Evolutionary conservation across 2,113 vertebrate genomes (phyloP), one percentile per base, ranked within the genome.

Genomic region (Burhinus oedicnemus): DNA sequence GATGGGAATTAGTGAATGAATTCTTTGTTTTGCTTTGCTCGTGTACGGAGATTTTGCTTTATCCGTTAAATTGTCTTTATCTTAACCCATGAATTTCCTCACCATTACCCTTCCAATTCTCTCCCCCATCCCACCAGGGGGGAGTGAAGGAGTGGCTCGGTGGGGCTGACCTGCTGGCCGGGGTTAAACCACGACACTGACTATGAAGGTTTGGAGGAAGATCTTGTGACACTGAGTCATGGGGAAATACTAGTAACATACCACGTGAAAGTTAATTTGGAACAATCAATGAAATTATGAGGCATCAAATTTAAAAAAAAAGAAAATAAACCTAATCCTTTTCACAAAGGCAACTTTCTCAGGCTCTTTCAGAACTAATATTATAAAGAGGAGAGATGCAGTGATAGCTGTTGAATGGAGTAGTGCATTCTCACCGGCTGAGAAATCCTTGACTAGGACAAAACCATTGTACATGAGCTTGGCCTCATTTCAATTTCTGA

Each of bases 91-190:
- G 1, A 62, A 17, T n/a, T 77, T 49, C 7, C 30, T 75, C 40
- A 49, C 15, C 1, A 62, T 49, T 42, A 69, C 30, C 5, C 20
- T 77, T 58, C 2, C 1, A 1, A 13, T 71, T 52, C 16, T 58
- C 36, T 71, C 10, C 16, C 9, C 27, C 23, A 32, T 40, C 29
- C 27, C 9, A 15, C 45, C 18, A 10, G 7, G 15, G 34, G 4
- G 8, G 9, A 38, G 13, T 21, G 34, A 65, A 34, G 0, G 1
- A 3, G 44, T 1, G 2, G 5, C 32, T 71, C 34, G 4, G 8
- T n/a, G 14, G 8, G 11, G 4, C 38, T 54, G 12, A 77, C 32
- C 7, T 83, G 8, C 17, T 22, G 9, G 15, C 32, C 14, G 18
- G 14, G 7, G 5, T 78, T 83, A 42, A 72, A 47, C 12, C 12